These are phyloP conservation scores for Cyprinodon brontotheroides DNA, from an alignment of 2,113 vertebrate genomes.

Conservation along the genomic window DNA sequence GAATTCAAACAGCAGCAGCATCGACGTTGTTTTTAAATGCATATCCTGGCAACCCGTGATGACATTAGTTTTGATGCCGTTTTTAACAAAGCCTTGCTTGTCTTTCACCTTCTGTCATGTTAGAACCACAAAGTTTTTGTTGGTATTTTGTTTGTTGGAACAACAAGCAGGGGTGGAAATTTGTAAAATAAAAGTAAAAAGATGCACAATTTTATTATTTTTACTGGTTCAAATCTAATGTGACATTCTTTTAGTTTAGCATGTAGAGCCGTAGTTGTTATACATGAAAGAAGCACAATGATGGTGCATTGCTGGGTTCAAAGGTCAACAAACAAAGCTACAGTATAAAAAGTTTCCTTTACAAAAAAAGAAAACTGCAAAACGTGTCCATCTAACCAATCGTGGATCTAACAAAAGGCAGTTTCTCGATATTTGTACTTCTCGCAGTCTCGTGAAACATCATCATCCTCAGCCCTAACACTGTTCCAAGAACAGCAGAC, in stretches of 20 bases:
- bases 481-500: no score
- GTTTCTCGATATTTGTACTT: no score
- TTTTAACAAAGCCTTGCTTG: neutral
- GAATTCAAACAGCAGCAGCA: conserved; percentile 22
- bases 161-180: neutral
- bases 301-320: no score
- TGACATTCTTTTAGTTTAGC: neutral
- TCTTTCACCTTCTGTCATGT: neutral
- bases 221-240: neutral
- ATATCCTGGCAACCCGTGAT: neutral
- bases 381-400: no score
- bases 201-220: neutral
- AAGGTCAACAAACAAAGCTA: no score
- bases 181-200: neutral
- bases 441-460: no score
- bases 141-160: neutral
- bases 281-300: no score
- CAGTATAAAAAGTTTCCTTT: no score
- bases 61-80: neutral
- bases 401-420: no score
- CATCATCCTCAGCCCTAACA: no score
- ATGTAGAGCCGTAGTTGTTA: no score
- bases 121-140: neutral
- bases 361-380: no score
- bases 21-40: conserved; percentile 9